Percentiles rank a stretch among this genome's conserved stretches.
These are phyloP conservation scores for Siphamia tubifer DNA, from an alignment of 2,113 vertebrate species.

Conservation along the genomic window DNA sequence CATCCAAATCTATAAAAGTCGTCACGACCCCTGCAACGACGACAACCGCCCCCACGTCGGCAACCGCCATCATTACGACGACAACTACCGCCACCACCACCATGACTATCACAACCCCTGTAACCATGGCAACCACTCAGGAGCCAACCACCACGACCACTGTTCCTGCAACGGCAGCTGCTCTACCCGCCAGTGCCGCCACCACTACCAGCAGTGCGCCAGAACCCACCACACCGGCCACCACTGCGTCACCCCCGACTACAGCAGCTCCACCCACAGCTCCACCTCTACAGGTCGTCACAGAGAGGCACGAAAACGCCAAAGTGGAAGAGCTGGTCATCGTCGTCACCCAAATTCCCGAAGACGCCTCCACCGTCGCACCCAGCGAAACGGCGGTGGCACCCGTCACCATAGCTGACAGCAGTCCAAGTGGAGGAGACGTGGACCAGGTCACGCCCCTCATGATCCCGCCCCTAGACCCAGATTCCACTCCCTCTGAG, in stretches of 20 bases:
- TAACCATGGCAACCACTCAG: constrained; percentile 36
- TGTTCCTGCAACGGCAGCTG: not conserved
- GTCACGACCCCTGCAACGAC: constrained; percentile 48
- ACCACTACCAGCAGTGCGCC: constrained; percentile 17
- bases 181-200: constrained; percentile 13
- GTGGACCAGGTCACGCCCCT: constrained; percentile 45
- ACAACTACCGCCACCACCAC: not conserved
- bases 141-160: constrained; percentile 27
- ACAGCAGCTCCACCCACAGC: not conserved
- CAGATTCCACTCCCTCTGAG: constrained; percentile 30
- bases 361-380: constrained; percentile 2
- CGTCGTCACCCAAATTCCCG: not conserved
- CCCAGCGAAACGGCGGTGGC: not conserved
- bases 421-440: constrained; percentile 25
- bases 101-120: constrained; percentile 4
- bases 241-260: not conserved
- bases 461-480: constrained; percentile 27
- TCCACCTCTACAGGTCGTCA: constrained; percentile 8
- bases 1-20: constrained; percentile 60
- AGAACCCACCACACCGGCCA: constrained; percentile 18
- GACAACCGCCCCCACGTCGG: constrained; percentile 29
- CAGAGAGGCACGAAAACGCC: not conserved
- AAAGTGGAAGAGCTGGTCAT: constrained; percentile 12
- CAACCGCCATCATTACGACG: not conserved
- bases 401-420: constrained; percentile 42